phyloP scores from a whole-genome alignment of 1,140 invertebrate genomes.

The Rhizoglyphus robini region DNA sequence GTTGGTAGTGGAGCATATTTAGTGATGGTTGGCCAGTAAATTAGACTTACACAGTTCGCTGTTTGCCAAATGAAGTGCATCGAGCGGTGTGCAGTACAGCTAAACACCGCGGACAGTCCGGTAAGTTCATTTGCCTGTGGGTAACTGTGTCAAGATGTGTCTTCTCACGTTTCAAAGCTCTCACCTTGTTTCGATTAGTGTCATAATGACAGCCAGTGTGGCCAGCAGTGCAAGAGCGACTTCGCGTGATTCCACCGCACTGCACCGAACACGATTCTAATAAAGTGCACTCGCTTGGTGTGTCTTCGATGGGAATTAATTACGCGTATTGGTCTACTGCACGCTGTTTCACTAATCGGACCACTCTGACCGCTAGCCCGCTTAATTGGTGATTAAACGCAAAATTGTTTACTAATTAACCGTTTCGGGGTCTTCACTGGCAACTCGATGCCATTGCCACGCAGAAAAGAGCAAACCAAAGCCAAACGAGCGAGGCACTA shows the following conservation, averaged over 20 bases:
- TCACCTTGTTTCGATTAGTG: conserved; percentile 13
- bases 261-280: conserved; percentile 3
- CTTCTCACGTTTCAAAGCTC: conserved; percentile 12
- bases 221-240: background rate
- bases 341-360: too few species aligned
- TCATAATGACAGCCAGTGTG: conserved; percentile 6
- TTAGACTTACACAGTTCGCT: too few species aligned
- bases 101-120: too few species aligned
- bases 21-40: too few species aligned
- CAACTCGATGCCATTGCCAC: too few species aligned
- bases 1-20: too few species aligned
- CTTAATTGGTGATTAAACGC: background rate
- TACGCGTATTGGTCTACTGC: background rate
- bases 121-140: too few species aligned
- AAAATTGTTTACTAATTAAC: conserved; percentile 10
- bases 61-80: too few species aligned
- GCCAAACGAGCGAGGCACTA: background rate
- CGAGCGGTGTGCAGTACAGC: too few species aligned
- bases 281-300: background rate
- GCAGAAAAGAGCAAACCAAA: too few species aligned
- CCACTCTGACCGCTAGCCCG: too few species aligned
- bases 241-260: background rate
- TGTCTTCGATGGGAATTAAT: background rate
- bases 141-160: conserved; percentile 8
- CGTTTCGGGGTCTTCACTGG: background rate